These are phyloP conservation scores for Paracanthobrama guichenoti DNA, from an alignment of 2,113 vertebrate genomes.

Conservation along the genomic window DNA sequence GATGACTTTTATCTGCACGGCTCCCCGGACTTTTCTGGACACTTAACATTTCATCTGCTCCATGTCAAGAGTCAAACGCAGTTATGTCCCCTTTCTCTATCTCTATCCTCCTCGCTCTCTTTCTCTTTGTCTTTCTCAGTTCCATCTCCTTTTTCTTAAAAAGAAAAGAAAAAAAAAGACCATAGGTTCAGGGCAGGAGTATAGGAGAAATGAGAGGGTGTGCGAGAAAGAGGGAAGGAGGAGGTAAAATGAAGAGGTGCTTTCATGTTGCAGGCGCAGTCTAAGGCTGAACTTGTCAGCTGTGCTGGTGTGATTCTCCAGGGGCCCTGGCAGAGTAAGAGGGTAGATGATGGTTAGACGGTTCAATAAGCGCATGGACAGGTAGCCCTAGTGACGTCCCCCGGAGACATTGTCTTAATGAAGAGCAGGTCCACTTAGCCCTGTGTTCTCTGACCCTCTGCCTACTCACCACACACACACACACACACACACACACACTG, in stretches of 20 bases:
- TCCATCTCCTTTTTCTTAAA: constrained; percentile 78
- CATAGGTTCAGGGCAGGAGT: constrained; percentile 10
- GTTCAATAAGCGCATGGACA: constrained; percentile 95
- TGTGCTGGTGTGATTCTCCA: constrained; percentile 82
- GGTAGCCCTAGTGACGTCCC: constrained; percentile 89
- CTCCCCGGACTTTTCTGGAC: constrained; percentile 79
- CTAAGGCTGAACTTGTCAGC: constrained; percentile 83
- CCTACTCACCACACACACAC: constrained; percentile 67
- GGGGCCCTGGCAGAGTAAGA: constrained; percentile 74
- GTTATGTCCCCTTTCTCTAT: constrained; percentile 27
- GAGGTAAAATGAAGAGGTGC: constrained; percentile 49
- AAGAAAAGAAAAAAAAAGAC: constrained; percentile 59
- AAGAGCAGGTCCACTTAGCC: constrained; percentile 94
- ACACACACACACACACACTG: constrained; percentile 43
- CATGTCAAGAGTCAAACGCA: constrained; percentile 79
- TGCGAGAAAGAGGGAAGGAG: constrained; percentile 12
- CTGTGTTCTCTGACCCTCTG: constrained; percentile 87
- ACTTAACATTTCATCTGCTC: constrained; percentile 82
- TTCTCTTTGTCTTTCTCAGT: constrained; percentile 47
- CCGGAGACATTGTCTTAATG: constrained; percentile 89
- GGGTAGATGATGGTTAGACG: constrained; percentile 83
- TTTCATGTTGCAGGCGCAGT: constrained; percentile 82
- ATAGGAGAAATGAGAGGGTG: constrained; percentile 67
- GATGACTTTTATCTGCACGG: constrained; percentile 92
- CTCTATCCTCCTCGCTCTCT: constrained; percentile 36